Percentiles rank a stretch among this genome's conserved stretches.
Conservation (phyloP, 2,888 invertebrate species). For the Eilema griseolum region DNA sequence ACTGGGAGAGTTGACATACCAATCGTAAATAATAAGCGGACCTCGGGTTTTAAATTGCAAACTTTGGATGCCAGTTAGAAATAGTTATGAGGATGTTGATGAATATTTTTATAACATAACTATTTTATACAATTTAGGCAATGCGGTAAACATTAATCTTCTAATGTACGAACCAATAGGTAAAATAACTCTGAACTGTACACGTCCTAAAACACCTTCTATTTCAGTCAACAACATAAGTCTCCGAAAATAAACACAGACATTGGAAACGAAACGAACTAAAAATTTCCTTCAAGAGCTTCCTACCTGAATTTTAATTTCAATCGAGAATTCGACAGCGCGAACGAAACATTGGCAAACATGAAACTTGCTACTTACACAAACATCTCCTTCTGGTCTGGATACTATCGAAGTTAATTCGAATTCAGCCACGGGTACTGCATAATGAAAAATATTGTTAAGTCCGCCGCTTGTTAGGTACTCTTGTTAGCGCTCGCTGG, state of each 20-base stretch:
- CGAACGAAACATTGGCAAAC: constrained; percentile 42
- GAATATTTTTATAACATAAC: too few relatives aligned
- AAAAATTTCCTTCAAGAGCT: constrained; percentile 12
- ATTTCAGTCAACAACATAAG: not conserved
- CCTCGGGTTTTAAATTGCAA: too few relatives aligned
- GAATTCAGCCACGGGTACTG: constrained; percentile 58
- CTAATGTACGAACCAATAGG: too few relatives aligned
- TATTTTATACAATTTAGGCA: not conserved
- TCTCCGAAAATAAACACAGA: not conserved
- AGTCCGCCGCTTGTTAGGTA: constrained; percentile 69
- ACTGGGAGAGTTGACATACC: too few relatives aligned
- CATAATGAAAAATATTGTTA: constrained; percentile 72
- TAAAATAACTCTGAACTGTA: not conserved
- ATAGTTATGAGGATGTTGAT: too few relatives aligned
- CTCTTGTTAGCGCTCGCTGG: constrained; percentile 62
- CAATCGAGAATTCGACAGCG: constrained; percentile 38
- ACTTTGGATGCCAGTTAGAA: too few relatives aligned
- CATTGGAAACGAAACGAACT: not conserved
- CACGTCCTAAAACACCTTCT: not conserved
- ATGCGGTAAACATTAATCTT: not conserved
- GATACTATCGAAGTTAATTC: constrained; percentile 72
- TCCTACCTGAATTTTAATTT: constrained; percentile 46
- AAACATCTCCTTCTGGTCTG: constrained; percentile 69
- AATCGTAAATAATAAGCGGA: too few relatives aligned
- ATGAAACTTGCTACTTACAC: constrained; percentile 68